phyloP scores from a whole-genome alignment of 2,888 invertebrate species.

The Ichneumon xanthorius region DNA sequence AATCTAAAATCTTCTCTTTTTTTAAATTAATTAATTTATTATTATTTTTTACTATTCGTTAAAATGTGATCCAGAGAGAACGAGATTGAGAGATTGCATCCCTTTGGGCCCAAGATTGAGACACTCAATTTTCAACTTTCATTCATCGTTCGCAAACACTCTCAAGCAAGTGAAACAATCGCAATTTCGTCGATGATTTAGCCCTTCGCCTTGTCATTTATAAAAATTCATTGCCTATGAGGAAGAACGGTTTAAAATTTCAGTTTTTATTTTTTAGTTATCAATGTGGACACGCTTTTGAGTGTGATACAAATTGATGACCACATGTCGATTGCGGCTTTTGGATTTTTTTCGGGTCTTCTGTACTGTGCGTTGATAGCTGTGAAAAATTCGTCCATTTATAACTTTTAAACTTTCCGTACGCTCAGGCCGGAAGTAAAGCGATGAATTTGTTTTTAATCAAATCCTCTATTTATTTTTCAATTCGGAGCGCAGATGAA shows the following conservation, averaged over 20 bases:
- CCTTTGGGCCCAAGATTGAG: constrained; percentile 10
- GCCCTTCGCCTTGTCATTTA: constrained; percentile 14
- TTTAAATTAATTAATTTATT: background rate
- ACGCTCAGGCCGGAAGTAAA: background rate
- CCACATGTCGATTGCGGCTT: background rate
- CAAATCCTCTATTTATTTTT: background rate
- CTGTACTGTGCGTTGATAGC: background rate
- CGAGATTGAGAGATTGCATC: constrained; percentile 3
- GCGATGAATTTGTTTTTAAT: background rate
- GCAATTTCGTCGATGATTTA: constrained; percentile 16
- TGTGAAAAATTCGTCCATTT: background rate
- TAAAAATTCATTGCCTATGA: constrained; percentile 10
- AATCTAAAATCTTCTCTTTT: background rate
- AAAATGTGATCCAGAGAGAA: background rate
- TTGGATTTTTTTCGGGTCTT: background rate
- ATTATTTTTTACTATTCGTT: background rate
- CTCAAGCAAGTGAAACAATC: constrained; percentile 15
- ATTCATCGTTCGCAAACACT: constrained; percentile 25
- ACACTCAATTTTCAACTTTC: constrained; percentile 25
- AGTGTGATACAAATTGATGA: background rate
- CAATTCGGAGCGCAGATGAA: background rate
- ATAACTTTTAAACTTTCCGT: background rate
- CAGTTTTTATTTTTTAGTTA: background rate
- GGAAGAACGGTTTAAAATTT: constrained; percentile 2
- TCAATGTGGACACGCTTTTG: constrained; percentile 1